Evolutionary conservation across 2,888 invertebrate genomes (phyloP).

Genomic region (Morinoia aosen): DNA sequence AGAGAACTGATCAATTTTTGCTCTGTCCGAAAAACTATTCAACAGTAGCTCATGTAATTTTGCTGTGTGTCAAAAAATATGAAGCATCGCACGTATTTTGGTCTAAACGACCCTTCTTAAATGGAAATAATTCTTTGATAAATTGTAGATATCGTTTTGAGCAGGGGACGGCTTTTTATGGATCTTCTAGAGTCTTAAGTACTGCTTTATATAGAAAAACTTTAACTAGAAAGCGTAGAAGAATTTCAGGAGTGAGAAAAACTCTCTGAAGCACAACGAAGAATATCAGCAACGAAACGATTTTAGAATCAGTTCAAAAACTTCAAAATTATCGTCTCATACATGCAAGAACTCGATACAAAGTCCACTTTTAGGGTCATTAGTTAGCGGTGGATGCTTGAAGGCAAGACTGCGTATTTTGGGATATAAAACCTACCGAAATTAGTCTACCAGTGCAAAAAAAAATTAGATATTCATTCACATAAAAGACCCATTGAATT

Average conservation of each 20-base stretch:
- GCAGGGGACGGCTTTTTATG: too few species aligned
- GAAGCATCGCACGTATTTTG: too few species aligned
- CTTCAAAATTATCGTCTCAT: background rate
- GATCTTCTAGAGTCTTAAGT: too few species aligned
- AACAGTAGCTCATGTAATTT: too few species aligned
- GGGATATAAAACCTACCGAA: background rate
- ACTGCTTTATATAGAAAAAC: too few species aligned
- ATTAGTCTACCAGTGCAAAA: too few species aligned
- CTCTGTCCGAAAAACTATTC: too few species aligned
- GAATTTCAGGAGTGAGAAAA: background rate
- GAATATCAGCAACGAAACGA: background rate
- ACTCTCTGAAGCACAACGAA: background rate
- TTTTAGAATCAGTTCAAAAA: background rate
- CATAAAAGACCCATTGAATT: background rate
- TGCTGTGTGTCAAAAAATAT: too few species aligned
- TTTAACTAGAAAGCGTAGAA: too few species aligned
- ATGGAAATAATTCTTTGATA: background rate
- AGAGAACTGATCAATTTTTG: too few species aligned
- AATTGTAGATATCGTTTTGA: background rate
- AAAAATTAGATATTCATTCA: background rate
- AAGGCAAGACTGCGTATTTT: background rate
- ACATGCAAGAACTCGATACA: background rate
- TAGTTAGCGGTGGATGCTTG: background rate
- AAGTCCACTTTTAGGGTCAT: background rate
- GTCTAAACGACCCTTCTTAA: background rate